A percentile compares a stretch with the other conserved stretches of the same genome.
phyloP scores from a whole-genome alignment of 2,113 vertebrate genomes.

The Corythornis cristatus region DNA sequence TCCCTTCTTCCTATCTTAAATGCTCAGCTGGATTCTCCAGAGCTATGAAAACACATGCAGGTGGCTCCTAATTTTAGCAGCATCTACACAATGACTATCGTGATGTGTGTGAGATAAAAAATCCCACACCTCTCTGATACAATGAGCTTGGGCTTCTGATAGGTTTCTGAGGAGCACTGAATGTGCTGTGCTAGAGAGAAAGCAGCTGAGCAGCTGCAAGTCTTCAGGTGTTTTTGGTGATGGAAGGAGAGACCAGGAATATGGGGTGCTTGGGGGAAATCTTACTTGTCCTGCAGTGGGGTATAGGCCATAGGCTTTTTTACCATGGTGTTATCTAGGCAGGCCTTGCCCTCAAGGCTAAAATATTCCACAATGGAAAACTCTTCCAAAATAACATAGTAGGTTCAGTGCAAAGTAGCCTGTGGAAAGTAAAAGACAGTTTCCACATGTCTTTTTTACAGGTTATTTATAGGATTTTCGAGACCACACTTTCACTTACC shows the following conservation, averaged over 20 bases:
- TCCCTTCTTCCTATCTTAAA: neutral
- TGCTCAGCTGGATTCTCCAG: slow-evolving; percentile 3
- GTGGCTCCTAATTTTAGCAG: slow-evolving; percentile 7
- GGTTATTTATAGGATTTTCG: neutral
- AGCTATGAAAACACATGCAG: slow-evolving; percentile 35
- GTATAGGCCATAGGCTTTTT: neutral
- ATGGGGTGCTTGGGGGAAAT: neutral
- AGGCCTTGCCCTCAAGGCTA: neutral
- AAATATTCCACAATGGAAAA: neutral
- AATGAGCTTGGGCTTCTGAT: neutral
- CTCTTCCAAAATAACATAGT: neutral
- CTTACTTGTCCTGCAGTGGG: neutral
- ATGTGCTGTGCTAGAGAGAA: neutral
- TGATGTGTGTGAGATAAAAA: neutral
- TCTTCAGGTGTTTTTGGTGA: neutral
- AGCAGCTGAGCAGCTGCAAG: slow-evolving; percentile 18
- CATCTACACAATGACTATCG: neutral
- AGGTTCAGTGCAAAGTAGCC: accelerated
- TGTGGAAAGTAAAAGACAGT: neutral
- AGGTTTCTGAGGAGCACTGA: slow-evolving; percentile 6
- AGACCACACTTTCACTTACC: neutral
- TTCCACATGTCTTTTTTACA: neutral
- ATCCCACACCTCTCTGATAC: neutral
- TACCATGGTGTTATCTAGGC: neutral
- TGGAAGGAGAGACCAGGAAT: neutral